These are phyloP conservation scores for Notarius quadriscutis DNA, from an alignment of 2,113 vertebrate species.

Conservation along the genomic window DNA sequence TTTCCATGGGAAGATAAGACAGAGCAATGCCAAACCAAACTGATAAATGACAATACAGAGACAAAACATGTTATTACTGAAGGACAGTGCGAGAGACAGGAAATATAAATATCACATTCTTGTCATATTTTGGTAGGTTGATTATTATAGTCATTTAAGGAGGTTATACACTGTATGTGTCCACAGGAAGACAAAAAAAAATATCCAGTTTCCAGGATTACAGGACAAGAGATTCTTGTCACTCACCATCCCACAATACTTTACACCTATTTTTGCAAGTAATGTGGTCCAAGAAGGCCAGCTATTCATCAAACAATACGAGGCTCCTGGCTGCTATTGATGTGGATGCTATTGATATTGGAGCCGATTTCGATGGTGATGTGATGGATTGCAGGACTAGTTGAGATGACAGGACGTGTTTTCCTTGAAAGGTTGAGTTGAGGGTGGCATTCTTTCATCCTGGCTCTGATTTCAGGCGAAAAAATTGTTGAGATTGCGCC, in stretches of 20 bases:
- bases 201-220: not conserved
- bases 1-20: not conserved
- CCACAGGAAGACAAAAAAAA: not conserved
- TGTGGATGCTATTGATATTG: not conserved
- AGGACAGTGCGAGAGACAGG: not conserved
- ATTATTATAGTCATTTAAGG: not conserved
- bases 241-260: not conserved
- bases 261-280: not conserved
- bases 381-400: slow-evolving; percentile 8
- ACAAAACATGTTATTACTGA: not conserved
- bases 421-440: not conserved
- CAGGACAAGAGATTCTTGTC: not conserved
- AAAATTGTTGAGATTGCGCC: not conserved
- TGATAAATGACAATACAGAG: not conserved
- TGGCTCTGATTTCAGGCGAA: slow-evolving; percentile 4
- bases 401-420: not conserved
- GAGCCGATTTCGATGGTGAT: not conserved
- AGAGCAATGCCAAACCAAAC: not conserved
- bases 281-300: not conserved
- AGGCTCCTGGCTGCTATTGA: slow-evolving; percentile 4
- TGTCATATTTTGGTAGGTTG: not conserved
- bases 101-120: not conserved
- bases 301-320: not conserved
- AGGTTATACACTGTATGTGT: not conserved
- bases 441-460: not conserved